These are phyloP conservation scores for Takifugu bimaculatus DNA, from an alignment of 2,113 vertebrate genomes.

Conservation along the genomic window DNA sequence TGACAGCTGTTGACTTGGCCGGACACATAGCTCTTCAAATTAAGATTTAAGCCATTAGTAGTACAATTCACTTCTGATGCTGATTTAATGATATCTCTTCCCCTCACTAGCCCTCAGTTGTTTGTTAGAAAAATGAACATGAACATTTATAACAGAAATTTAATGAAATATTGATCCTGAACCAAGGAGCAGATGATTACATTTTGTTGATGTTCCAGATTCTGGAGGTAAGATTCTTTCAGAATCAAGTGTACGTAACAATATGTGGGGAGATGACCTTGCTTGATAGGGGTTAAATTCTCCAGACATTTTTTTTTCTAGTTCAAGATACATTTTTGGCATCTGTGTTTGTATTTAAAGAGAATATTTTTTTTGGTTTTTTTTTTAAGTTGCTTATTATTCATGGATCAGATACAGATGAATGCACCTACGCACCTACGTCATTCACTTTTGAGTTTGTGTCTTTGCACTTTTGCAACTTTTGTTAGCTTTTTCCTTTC, in stretches of 20 bases:
- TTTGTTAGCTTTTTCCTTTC: neutral
- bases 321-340: too few relatives aligned
- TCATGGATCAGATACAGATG: constrained; percentile 4
- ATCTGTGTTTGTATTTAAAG: neutral
- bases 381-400: neutral
- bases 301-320: too few relatives aligned
- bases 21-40: constrained; percentile 43
- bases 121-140: too few relatives aligned
- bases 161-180: too few relatives aligned
- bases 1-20: constrained; percentile 68
- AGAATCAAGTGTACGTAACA: too few relatives aligned
- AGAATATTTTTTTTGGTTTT: neutral
- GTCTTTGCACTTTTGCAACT: constrained; percentile 10
- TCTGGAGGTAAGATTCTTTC: too few relatives aligned
- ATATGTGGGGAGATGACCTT: too few relatives aligned
- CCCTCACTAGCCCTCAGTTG: neutral
- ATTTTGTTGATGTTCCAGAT: too few relatives aligned
- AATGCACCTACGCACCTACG: constrained; percentile 6
- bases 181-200: too few relatives aligned
- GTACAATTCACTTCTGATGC: constrained; percentile 38
- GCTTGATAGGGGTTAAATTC: too few relatives aligned
- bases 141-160: too few relatives aligned
- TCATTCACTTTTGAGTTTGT: constrained; percentile 21
- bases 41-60: constrained; percentile 50
- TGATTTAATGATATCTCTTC: constrained; percentile 29